Conservation (phyloP, 1,140 invertebrate species). For the Sycophila sp. region DNA sequence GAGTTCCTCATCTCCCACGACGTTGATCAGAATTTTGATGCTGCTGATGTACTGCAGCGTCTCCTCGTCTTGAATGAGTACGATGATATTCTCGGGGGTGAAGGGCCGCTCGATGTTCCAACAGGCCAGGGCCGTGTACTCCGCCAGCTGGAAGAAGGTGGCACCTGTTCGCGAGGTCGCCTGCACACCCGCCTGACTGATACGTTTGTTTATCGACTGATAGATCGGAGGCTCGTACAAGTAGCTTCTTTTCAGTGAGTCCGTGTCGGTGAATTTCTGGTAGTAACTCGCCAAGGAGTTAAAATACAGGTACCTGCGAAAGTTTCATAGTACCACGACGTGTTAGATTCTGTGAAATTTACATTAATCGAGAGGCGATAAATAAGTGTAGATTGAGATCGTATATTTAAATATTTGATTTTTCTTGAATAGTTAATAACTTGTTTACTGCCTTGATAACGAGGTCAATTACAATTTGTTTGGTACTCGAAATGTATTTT, state of each 20-base stretch:
- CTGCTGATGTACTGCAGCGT: slow-evolving; percentile 75
- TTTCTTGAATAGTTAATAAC: too few species aligned
- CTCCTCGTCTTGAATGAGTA: slow-evolving; percentile 68
- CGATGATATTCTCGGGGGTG: slow-evolving; percentile 67
- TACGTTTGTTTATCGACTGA: slow-evolving; percentile 58
- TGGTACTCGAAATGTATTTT: too few species aligned
- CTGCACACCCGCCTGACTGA: slow-evolving; percentile 62
- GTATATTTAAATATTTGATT: too few species aligned
- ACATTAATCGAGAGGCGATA: not conserved
- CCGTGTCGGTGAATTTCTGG: slow-evolving; percentile 56
- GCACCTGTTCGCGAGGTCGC: slow-evolving; percentile 67
- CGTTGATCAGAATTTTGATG: slow-evolving; percentile 61
- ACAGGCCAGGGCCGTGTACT: slow-evolving; percentile 74
- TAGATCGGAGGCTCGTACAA: slow-evolving; percentile 55
- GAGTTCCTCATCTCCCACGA: slow-evolving; percentile 56
- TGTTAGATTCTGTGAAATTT: slow-evolving; percentile 2
- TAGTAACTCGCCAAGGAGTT: slow-evolving; percentile 63
- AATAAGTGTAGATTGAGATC: too few species aligned
- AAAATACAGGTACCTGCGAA: slow-evolving; percentile 66
- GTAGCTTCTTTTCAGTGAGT: slow-evolving; percentile 56
- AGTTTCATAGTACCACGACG: slow-evolving; percentile 19
- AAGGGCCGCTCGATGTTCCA: slow-evolving; percentile 77
- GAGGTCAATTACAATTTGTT: too few species aligned
- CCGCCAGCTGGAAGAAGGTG: slow-evolving; percentile 76
- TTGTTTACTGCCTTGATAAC: too few species aligned